These are phyloP conservation scores for Drosophila kepulauana DNA, from an alignment of 1,140 invertebrate genomes.

Conservation along the genomic window DNA sequence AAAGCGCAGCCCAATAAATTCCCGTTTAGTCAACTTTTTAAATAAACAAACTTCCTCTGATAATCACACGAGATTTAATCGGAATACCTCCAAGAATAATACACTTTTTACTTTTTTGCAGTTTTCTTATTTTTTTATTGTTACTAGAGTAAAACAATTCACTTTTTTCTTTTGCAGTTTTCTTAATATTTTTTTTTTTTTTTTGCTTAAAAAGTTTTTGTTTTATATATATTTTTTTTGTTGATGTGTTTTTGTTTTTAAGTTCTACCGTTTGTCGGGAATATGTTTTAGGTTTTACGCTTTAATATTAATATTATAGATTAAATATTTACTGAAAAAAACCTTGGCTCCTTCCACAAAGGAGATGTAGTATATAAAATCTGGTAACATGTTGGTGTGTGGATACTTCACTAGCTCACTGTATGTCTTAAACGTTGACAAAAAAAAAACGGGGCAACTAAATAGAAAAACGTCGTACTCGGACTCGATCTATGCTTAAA, in stretches of 20 bases:
- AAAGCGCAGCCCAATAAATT: constrained; percentile 7
- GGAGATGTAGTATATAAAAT: constrained; percentile 1
- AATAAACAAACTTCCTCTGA: constrained; percentile 1
- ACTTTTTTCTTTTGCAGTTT: neutral
- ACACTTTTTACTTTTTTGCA: neutral
- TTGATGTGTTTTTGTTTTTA: neutral
- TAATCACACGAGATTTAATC: neutral
- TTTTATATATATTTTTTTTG: constrained; percentile 4
- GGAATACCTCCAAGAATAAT: neutral
- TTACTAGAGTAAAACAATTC: neutral
- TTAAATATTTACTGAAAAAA: constrained; percentile 6
- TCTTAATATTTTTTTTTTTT: neutral
- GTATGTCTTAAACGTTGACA: neutral
- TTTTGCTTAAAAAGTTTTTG: constrained; percentile 9
- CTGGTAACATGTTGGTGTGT: constrained; percentile 2
- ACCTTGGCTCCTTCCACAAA: neutral
- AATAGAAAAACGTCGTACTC: no score
- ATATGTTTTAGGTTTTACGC: neutral
- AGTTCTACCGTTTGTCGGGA: constrained; percentile 4
- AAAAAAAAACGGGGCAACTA: neutral
- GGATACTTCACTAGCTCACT: neutral
- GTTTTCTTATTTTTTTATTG: constrained; percentile 2
- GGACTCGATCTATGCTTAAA: neutral
- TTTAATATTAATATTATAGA: constrained; percentile 2
- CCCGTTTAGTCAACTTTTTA: constrained; percentile 20